Evolutionary conservation across 2,797 vertebrate genomes (phyloP).

Genomic region (Pygocentrus nattereri): DNA sequence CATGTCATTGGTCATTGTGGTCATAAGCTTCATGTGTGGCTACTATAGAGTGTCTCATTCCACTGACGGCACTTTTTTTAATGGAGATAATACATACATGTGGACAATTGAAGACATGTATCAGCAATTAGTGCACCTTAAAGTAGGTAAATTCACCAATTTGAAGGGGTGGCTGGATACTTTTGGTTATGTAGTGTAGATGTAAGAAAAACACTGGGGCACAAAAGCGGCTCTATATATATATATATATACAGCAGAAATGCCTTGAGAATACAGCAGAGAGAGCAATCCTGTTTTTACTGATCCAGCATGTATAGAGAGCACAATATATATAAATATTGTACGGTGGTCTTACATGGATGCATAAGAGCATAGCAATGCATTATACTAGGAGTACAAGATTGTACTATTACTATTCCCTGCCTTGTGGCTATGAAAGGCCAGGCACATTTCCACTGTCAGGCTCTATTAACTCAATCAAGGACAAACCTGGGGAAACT

Average conservation of each 20-base stretch:
- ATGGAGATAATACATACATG: too few species aligned
- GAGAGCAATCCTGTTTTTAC: background rate
- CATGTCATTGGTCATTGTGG: background rate
- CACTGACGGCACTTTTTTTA: too few species aligned
- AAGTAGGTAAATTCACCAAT: too few species aligned
- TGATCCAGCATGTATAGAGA: background rate
- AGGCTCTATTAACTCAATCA: conserved; percentile 26
- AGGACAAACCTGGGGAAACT: conserved; percentile 18
- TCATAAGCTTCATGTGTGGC: background rate
- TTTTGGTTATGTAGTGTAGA: too few species aligned
- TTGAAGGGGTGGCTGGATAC: too few species aligned
- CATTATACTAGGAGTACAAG: background rate
- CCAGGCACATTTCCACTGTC: background rate
- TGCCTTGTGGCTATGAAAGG: background rate
- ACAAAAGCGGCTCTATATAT: too few species aligned
- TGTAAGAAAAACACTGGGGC: too few species aligned
- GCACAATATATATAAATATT: background rate
- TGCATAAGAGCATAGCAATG: background rate
- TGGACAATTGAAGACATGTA: too few species aligned
- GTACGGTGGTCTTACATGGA: background rate
- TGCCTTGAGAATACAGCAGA: background rate
- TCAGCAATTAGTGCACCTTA: too few species aligned
- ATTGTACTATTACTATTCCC: background rate
- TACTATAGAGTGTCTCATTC: too few species aligned
- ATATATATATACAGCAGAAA: background rate